Evolutionary conservation across 2,113 vertebrate genomes (phyloP).

Genomic region (Rhynchomys soricoides): DNA sequence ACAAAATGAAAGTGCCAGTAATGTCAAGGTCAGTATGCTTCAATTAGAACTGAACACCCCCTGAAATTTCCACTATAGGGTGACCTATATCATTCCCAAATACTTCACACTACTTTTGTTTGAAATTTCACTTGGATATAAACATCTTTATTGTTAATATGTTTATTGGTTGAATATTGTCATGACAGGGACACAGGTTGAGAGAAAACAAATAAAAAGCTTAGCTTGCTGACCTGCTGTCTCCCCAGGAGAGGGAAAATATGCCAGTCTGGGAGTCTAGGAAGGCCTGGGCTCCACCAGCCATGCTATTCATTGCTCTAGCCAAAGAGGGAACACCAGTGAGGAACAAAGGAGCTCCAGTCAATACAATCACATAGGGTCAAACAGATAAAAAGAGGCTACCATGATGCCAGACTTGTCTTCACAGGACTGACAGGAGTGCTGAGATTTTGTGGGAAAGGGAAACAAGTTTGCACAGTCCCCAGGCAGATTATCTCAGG

Average conservation of each 20-base stretch:
- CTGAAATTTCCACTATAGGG: neutral
- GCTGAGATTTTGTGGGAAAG: neutral
- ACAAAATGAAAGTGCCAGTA: neutral
- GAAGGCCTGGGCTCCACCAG: neutral
- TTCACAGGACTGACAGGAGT: neutral
- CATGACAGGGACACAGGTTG: neutral
- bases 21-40: neutral
- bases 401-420: neutral
- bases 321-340: neutral
- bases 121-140: neutral
- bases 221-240: neutral
- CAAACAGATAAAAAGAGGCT: neutral
- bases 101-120: neutral
- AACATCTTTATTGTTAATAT: neutral
- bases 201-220: neutral
- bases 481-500: too few species aligned
- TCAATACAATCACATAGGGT: neutral
- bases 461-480: neutral
- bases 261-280: neutral
- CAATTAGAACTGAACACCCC: neutral
- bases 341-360: neutral
- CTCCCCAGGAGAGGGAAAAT: neutral
- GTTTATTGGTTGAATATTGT: neutral
- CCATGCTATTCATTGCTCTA: neutral
- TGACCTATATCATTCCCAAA: neutral